Conservation (phyloP, 2,888 invertebrate genomes). For the Minunthozetes semirufus region DNA sequence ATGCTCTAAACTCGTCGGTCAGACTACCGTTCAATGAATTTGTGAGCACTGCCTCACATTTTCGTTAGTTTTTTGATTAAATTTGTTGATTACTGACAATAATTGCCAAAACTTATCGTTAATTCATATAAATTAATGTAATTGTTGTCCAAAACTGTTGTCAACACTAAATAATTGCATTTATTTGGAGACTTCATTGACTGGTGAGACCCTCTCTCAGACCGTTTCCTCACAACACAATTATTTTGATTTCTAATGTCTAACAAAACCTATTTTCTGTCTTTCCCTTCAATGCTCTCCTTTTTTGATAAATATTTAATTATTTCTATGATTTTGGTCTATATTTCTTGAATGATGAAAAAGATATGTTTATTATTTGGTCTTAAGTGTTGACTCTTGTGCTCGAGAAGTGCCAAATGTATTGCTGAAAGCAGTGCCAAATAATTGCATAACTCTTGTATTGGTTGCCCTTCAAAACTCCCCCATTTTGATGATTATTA, state of each 20-base stretch:
- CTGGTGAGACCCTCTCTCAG: background rate
- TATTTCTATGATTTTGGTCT: background rate
- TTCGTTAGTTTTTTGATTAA: background rate
- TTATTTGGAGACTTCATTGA: background rate
- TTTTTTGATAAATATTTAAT: background rate
- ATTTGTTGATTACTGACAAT: too few species aligned
- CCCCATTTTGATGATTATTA: slow-evolving; percentile 23
- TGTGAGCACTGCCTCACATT: background rate
- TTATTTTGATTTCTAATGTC: background rate
- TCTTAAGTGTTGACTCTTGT: background rate
- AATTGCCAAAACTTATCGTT: too few species aligned
- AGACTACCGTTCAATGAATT: background rate
- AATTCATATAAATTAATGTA: background rate
- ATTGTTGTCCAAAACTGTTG: background rate
- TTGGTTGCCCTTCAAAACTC: background rate
- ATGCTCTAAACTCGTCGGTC: background rate
- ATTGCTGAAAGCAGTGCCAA: background rate
- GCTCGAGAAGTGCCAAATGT: background rate
- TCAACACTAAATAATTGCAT: background rate
- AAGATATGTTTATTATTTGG: background rate
- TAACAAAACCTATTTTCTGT: background rate
- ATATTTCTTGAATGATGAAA: background rate
- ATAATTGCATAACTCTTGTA: slow-evolving; percentile 6
- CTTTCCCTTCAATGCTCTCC: background rate
- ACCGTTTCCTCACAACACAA: background rate